A percentile compares a stretch with the other conserved stretches of the same genome.
These are phyloP conservation scores for Porphyrio hochstetteri DNA, from an alignment of 2,113 vertebrate genomes.

Conservation along the genomic window DNA sequence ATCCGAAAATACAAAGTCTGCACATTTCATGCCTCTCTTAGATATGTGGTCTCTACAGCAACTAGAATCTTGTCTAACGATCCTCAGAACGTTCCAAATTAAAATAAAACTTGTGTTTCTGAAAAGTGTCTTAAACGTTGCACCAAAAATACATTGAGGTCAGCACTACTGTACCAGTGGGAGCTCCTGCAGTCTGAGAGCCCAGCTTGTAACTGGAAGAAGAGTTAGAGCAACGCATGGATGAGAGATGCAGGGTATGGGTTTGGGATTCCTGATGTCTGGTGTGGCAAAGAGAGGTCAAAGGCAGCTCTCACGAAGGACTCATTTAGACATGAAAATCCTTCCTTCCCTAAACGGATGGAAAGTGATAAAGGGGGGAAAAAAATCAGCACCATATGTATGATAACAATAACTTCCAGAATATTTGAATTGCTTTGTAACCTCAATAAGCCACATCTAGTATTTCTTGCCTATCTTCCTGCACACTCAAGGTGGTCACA, in stretches of 20 bases:
- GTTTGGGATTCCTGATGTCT: rapidly evolving
- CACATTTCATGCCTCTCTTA: neutral
- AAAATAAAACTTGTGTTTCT: neutral
- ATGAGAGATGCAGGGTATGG: neutral
- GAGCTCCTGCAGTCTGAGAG: neutral
- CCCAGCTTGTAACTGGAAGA: neutral
- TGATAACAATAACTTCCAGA: neutral
- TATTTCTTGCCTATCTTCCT: neutral
- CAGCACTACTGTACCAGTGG: neutral
- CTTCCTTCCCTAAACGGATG: neutral
- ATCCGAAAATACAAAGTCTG: neutral
- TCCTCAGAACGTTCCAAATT: neutral
- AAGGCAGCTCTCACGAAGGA: neutral
- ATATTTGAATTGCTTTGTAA: neutral
- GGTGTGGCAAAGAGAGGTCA: neutral
- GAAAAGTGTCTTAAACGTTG: rapidly evolving
- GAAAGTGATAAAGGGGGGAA: neutral
- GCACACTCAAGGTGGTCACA: neutral
- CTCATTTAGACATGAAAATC: neutral
- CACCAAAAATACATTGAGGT: neutral
- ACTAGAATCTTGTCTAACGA: neutral
- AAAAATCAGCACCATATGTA: neutral
- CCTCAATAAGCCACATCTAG: neutral
- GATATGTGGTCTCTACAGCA: neutral
- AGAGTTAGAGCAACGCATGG: rapidly evolving